These are phyloP conservation scores for Ophiodon elongatus DNA, from an alignment of 2,113 vertebrate species.

Conservation along the genomic window DNA sequence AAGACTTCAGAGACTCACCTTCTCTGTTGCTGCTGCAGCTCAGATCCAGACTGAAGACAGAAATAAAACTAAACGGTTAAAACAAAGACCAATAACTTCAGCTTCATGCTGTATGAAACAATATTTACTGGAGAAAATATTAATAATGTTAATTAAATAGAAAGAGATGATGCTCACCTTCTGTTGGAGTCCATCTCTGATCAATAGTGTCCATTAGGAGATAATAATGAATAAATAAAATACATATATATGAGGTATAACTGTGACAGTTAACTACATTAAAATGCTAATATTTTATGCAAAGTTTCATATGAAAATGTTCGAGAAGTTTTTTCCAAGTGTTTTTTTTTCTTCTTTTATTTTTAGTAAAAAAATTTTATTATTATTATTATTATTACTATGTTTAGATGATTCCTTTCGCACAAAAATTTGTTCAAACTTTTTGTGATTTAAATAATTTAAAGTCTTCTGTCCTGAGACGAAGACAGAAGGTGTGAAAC, in stretches of 20 bases:
- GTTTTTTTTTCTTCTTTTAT: too few relatives aligned
- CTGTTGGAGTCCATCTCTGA: not conserved
- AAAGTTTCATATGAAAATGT: too few relatives aligned
- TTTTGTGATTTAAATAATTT: not conserved
- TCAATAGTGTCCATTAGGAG: not conserved
- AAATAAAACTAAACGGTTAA: not conserved
- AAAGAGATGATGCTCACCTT: conserved; percentile 16
- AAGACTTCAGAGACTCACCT: not conserved
- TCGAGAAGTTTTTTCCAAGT: too few relatives aligned
- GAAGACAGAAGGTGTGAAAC: not conserved
- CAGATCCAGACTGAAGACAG: conserved; percentile 19
- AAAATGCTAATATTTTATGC: too few relatives aligned
- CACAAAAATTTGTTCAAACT: not conserved
- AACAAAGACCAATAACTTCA: not conserved
- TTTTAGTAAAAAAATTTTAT: too few relatives aligned
- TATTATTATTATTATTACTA: too few relatives aligned
- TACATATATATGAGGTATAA: not conserved
- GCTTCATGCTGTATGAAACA: not conserved
- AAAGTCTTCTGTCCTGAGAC: not conserved
- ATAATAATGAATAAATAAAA: not conserved
- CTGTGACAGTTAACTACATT: too few relatives aligned
- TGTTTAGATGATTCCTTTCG: too few relatives aligned
- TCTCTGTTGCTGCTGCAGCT: not conserved
- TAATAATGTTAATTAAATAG: not conserved
- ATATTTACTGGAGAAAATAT: not conserved